A percentile compares a stretch with the other conserved stretches of the same genome.
Evolutionary conservation across 2,797 vertebrate genomes (phyloP).

Genomic region (Neostethus bicornis): DNA sequence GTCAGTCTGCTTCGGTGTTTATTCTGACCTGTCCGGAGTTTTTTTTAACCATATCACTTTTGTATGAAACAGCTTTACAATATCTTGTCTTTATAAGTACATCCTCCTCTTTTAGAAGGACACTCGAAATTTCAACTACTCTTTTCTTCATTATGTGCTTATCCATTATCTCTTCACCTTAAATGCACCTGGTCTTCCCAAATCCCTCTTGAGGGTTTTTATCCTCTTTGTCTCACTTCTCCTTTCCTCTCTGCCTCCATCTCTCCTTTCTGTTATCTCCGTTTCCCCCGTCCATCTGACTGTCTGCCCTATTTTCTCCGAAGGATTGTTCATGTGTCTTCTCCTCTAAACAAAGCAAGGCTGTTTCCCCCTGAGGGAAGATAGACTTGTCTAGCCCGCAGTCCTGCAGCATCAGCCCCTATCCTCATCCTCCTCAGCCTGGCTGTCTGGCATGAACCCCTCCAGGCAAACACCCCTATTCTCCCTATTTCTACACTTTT

Average conservation of each 20-base stretch:
- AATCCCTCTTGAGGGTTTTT: constrained; percentile 28
- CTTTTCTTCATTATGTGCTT: constrained; percentile 34
- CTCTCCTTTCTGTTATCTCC: constrained; percentile 36
- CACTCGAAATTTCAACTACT: constrained; percentile 25
- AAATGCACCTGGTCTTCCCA: constrained; percentile 51
- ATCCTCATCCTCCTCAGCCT: constrained; percentile 32
- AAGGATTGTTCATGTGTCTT: constrained; percentile 69
- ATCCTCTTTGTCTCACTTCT: constrained; percentile 46
- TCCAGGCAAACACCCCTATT: constrained; percentile 51
- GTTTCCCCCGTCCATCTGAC: constrained; percentile 55
- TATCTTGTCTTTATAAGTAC: constrained; percentile 8
- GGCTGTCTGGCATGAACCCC: constrained; percentile 49
- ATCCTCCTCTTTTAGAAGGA: constrained; percentile 8
- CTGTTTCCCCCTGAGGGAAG: constrained; percentile 63
- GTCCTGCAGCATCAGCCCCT: constrained; percentile 54
- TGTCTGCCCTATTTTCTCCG: constrained; percentile 66
- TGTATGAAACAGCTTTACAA: background rate
- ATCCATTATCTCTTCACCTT: constrained; percentile 16
- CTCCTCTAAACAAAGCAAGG: constrained; percentile 71
- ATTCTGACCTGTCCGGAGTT: constrained; percentile 4
- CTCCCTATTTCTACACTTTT: constrained; percentile 34
- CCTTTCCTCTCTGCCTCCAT: constrained; percentile 27
- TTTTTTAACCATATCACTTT: constrained; percentile 1
- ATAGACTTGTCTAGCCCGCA: constrained; percentile 80
- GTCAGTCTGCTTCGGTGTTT: constrained; percentile 17